Evolutionary conservation across 2,797 vertebrate genomes (phyloP).

Genomic region (Poeciliopsis turneri): DNA sequence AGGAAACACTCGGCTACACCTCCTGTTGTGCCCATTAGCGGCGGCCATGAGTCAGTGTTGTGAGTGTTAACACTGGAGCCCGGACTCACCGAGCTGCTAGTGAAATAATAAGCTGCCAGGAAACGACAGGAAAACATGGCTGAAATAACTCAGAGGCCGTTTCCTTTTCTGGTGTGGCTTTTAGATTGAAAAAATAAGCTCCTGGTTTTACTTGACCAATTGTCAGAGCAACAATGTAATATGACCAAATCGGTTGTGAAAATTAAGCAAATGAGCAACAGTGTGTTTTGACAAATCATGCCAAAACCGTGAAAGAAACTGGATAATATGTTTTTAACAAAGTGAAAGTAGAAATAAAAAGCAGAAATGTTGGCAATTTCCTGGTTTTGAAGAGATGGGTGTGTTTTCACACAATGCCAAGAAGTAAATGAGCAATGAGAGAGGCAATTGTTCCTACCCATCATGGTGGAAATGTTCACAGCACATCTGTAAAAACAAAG

Average conservation of each 20-base stretch:
- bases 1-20: constrained; percentile 13
- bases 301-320: background rate
- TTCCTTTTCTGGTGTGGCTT: constrained; percentile 11
- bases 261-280: background rate
- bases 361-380: background rate
- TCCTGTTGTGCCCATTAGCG: constrained; percentile 38
- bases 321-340: background rate
- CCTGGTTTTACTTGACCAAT: constrained; percentile 8
- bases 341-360: background rate
- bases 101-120: constrained; percentile 38
- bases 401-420: background rate
- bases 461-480: background rate
- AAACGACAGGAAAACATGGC: constrained; percentile 20
- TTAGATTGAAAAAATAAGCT: constrained; percentile 31
- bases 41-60: constrained; percentile 37
- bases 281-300: background rate
- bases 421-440: background rate
- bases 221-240: constrained; percentile 4
- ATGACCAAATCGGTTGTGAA: background rate
- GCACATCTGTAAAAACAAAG: background rate
- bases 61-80: constrained; percentile 27
- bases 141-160: constrained; percentile 29
- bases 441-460: background rate
- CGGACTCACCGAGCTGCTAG: constrained; percentile 20
- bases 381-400: background rate